Base-by-base conservation (phyloP, 2,888 invertebrate genomes). In the Apantesis nais region DNA sequence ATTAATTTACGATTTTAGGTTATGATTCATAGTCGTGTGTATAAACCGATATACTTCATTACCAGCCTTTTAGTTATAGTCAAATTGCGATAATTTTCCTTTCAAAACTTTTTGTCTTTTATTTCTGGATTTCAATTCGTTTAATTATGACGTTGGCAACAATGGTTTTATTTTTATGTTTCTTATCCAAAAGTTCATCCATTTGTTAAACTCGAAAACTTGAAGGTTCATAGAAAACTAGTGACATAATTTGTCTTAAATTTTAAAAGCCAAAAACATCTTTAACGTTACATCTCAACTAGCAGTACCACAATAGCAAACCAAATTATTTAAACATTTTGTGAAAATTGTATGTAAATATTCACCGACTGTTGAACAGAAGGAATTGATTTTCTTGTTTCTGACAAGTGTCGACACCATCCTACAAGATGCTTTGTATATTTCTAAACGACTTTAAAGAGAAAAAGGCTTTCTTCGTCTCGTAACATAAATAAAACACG, bases 1-100 rank as follows among this genome's bases (percentile, higher is more conserved):
- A 75, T 75, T 68, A 71, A 75, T 75, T 73, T 69, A 70, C 68
- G 69, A 65, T 64, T 66, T 67, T 65, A 55, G 37, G 58, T 25
- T 64, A 22, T 68, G 70, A 70, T 70, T 60, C 52, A 70, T 62
- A 41, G n/a, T 22, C 12, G 39, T 55, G 52, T 62, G 39, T 55
- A 19, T 58, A 65, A 58, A 44, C 31, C 5, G 62, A 29, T 62
- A 34, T 61, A 44, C 22, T 69, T 44, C 29, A 29, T 67, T 48
- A 37, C 41, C 31, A 31, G 37, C 12, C 63, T 39, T 58, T 66
- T 48, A 61, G 31, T 34, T 12, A 29, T 55, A 25, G 3, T 25
- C 12, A 55, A 4, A 55, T 11, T n/a, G 2, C n/a, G 9, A 52
- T 2, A 9, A 52, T n/a, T 52, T 9, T 2, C n/a, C 9, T 52